Percentiles rank a stretch among this genome's conserved stretches.
Evolutionary conservation across 2,113 vertebrate genomes (phyloP).

Genomic region (human (Homo sapiens)): GRCh38 chr11:79023001-79023500

Average conservation of each 20-base stretch:
- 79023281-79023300: no score
- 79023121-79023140: background rate
- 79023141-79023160: conserved; percentile 7
- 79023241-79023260: conserved; percentile 55
- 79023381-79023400: no score
- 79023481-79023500: no score
- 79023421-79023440: no score
- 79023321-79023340: no score
- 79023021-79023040: background rate
- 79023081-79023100: background rate
- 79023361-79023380: no score
- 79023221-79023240: conserved; percentile 29
- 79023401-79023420: no score
- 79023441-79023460: no score
- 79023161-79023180: background rate
- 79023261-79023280: conserved; percentile 49
- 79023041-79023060: background rate
- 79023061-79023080: background rate
- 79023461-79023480: no score
- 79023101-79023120: background rate
- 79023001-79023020: background rate
- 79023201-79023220: conserved; percentile 38
- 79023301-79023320: no score
- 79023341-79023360: no score
- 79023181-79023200: conserved; percentile 11